These are phyloP conservation scores for Lateolabrax maculatus DNA, from an alignment of 2,797 vertebrate genomes.

Conservation along the genomic window DNA sequence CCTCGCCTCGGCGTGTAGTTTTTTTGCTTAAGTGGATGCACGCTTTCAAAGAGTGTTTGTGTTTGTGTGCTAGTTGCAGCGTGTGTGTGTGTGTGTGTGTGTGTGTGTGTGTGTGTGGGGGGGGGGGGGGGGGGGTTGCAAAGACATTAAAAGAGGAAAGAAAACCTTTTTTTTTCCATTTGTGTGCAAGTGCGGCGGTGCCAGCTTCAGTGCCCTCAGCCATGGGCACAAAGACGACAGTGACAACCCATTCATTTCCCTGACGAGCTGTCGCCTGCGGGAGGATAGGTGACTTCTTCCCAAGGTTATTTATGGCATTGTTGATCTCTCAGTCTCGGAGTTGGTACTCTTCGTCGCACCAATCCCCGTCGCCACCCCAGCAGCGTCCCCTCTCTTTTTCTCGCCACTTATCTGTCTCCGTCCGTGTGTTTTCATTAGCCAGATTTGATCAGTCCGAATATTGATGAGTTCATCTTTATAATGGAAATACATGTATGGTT, in stretches of 20 bases:
- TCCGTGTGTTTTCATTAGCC: constrained; percentile 50
- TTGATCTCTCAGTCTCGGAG: constrained; percentile 79
- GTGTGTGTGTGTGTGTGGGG: too few relatives aligned
- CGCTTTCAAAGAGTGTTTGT: constrained; percentile 70
- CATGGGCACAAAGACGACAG: constrained; percentile 89
- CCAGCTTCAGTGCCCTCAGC: constrained; percentile 93
- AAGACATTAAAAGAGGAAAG: constrained; percentile 60
- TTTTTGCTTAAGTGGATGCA: constrained; percentile 72
- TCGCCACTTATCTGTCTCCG: constrained; percentile 46
- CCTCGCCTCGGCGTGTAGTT: constrained; percentile 42
- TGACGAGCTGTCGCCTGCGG: constrained; percentile 92
- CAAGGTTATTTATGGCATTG: constrained; percentile 89
- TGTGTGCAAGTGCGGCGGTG: constrained; percentile 58
- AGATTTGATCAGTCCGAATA: constrained; percentile 51
- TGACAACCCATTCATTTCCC: constrained; percentile 98
- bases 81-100: too few relatives aligned
- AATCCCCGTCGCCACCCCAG: constrained; percentile 32
- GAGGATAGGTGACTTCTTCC: constrained; percentile 90
- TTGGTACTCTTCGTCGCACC: constrained; percentile 50
- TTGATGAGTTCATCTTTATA: constrained; percentile 38
- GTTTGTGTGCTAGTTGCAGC: constrained; percentile 45
- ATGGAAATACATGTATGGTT: not conserved
- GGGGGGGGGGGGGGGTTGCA: constrained; percentile 4
- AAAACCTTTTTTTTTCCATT: constrained; percentile 51
- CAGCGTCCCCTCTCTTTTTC: constrained; percentile 33